Conservation (phyloP, 2,888 invertebrate genomes). For the Dicyrtomina minuta region DNA sequence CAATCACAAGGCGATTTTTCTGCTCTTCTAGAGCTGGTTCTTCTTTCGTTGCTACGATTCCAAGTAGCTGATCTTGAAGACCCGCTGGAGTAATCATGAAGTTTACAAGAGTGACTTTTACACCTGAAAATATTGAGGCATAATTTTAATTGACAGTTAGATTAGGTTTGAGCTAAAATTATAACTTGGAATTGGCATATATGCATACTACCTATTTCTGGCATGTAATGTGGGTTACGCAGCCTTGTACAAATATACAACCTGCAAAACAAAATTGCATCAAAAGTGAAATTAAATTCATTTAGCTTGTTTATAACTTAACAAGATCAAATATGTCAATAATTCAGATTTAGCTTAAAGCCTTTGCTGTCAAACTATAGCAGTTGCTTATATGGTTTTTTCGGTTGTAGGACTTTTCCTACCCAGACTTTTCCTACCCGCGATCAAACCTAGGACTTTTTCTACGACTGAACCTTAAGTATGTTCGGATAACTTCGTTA, state of each 20-base stretch:
- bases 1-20: conserved; percentile 87
- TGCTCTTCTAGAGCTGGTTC: conserved; percentile 87
- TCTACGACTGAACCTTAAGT: no score
- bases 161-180: no score
- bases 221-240: conserved; percentile 88
- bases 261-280: conserved; percentile 56
- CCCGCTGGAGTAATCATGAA: conserved; percentile 95
- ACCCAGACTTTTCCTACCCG: no score
- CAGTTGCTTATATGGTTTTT: no score
- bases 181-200: background rate
- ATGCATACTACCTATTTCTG: conserved; percentile 62
- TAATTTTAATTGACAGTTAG: background rate
- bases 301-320: background rate
- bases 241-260: conserved; percentile 88
- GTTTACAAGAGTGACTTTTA: conserved; percentile 79
- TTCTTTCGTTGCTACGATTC: conserved; percentile 89
- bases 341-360: no score
- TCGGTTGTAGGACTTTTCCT: no score
- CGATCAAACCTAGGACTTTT: no score
- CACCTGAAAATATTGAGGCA: background rate
- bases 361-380: no score
- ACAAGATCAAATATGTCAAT: no score
- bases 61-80: conserved; percentile 85
- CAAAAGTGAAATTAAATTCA: background rate
- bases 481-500: no score